Evolutionary conservation across 2,888 invertebrate species (phyloP).

Genomic region (Melinopterus prodromus): DNA sequence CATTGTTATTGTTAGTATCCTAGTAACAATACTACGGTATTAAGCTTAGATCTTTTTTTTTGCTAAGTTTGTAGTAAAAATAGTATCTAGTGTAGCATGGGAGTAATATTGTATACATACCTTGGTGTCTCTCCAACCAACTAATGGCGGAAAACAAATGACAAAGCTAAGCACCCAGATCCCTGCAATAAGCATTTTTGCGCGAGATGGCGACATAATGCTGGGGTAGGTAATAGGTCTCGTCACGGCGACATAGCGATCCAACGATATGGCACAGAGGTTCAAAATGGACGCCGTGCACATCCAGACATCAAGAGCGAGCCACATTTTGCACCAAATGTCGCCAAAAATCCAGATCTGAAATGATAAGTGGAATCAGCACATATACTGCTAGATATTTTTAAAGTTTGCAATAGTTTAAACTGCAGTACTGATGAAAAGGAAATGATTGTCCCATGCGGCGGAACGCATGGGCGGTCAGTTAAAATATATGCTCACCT

Average conservation of each 20-base stretch:
- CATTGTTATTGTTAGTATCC: no score
- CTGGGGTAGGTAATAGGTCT: constrained; percentile 95
- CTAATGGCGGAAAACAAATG: constrained; percentile 95
- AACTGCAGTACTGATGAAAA: no score
- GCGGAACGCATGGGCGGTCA: no score
- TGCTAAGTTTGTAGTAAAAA: no score
- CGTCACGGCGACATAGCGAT: constrained; percentile 96
- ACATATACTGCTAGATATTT: not conserved
- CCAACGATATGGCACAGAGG: constrained; percentile 93
- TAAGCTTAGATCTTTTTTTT: no score
- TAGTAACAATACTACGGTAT: no score
- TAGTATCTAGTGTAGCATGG: no score
- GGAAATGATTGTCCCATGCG: no score
- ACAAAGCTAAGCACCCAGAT: constrained; percentile 96
- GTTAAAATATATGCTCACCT: no score
- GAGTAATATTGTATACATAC: constrained; percentile 58
- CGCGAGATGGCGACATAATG: constrained; percentile 85
- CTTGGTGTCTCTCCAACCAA: constrained; percentile 88
- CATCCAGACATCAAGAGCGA: constrained; percentile 98
- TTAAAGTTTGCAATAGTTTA: not conserved
- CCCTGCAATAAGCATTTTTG: constrained; percentile 86
- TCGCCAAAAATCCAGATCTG: constrained; percentile 97
- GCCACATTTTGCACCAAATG: constrained; percentile 96
- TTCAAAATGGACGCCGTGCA: constrained; percentile 98
- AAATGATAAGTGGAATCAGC: constrained; percentile 35